These are phyloP conservation scores for Dysdera silvatica DNA, from an alignment of 1,140 invertebrate genomes.

Conservation along the genomic window DNA sequence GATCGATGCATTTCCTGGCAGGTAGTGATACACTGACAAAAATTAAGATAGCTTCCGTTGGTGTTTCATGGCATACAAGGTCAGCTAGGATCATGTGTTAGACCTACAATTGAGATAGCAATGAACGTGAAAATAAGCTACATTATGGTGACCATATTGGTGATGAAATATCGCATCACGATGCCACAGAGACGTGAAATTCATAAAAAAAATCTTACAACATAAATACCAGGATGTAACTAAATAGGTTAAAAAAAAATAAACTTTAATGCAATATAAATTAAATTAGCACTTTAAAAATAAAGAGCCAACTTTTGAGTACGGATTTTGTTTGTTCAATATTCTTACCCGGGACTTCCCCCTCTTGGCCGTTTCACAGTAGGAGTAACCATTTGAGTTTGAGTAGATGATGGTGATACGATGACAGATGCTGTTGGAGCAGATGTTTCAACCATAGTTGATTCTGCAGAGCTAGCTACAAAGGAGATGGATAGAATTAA, in stretches of 20 bases:
- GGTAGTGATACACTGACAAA: no score
- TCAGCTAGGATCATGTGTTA: no score
- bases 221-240: neutral
- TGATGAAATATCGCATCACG: no score
- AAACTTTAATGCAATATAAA: no score
- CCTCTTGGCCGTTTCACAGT: constrained; percentile 25
- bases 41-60: no score
- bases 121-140: no score
- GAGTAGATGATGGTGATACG: constrained; percentile 21
- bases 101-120: no score
- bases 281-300: neutral
- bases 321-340: neutral
- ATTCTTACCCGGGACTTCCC: constrained; percentile 9
- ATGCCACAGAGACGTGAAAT: no score
- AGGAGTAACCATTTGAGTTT: constrained; percentile 27
- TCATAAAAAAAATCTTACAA: neutral
- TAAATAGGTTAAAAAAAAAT: neutral
- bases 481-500: no score
- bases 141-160: no score
- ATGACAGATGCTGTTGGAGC: constrained; percentile 25
- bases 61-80: no score
- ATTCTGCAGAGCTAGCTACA: constrained; percentile 4
- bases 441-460: neutral
- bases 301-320: neutral
- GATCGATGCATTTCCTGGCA: no score